Evolutionary conservation across 2,888 invertebrate genomes (phyloP), one percentile per base, ranked within the genome.

Genomic region (Galerucella nymphaeae): DNA sequence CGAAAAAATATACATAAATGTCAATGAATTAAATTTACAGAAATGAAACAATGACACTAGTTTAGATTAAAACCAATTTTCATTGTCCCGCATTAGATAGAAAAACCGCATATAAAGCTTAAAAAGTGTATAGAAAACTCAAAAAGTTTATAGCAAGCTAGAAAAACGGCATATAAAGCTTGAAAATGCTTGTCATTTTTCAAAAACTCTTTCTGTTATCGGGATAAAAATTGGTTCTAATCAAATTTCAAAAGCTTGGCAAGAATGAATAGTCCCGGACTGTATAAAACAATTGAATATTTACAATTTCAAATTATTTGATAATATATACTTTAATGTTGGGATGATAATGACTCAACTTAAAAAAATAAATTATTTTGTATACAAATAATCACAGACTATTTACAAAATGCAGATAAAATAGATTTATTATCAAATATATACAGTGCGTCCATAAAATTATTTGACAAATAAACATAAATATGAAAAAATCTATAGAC

Each of bases 351-450:
- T 18, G 10, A 53, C 18, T 53, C 16, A 16, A 18, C 18, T 18
- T 10, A 18, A 16, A 76, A 77, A 75, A 77, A 79, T 79, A 80
- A 80, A 77, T 53, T 80, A 77, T 64, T 72, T 76, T 78, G 78
- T 80, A 77, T 78, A 80, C 75, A 76, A 76, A 66, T 77, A 77
- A 80, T 80, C 79, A 80, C 79, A 80, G 80, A 70, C 66, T 80
- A 80, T 80, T 78, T 80, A 80, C 80, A 80, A 66, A 57, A 57
- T 38, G 63, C 20, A 64, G 45, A 48, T 48, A 38, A 53, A 53
- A 63, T 20, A 59, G 48, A 55, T 58, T 57, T 42, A 18, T 53
- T 53, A 16, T 30, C 6, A 30, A 30, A 30, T 30, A 30, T 30
- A 30, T 30, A 30, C 30, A 30, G 30, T 30, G 30, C 30, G 30